Conservation (phyloP, 2,113 vertebrate species). For the human (Homo sapiens) region DNA sequence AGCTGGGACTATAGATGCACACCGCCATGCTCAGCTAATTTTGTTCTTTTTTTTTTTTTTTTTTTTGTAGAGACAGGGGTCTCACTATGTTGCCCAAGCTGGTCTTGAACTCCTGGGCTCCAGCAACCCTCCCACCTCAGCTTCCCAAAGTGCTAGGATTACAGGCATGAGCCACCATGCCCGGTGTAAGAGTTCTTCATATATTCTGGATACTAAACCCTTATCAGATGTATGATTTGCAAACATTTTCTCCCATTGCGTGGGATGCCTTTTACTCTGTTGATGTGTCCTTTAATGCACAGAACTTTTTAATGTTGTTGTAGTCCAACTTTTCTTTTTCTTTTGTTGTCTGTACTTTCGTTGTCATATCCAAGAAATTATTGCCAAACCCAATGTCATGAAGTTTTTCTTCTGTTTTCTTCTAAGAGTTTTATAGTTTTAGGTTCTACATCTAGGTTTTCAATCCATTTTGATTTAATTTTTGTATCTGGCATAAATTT, state of each 20-base stretch:
- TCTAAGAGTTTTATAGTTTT: neutral
- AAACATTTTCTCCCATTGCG: slow-evolving; percentile 1
- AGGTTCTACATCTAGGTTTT: neutral
- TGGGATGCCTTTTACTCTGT: neutral
- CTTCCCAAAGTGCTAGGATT: too few relatives aligned
- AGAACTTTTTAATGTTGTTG: neutral
- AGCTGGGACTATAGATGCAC: too few relatives aligned
- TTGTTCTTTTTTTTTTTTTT: too few relatives aligned
- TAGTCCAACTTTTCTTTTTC: neutral
- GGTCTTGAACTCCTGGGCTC: too few relatives aligned
- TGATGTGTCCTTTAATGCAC: neutral
- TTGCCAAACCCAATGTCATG: neutral
- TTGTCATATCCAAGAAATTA: neutral
- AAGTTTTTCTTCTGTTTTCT: neutral
- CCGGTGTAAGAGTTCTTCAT: neutral
- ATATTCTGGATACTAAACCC: neutral
- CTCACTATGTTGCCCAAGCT: too few relatives aligned
- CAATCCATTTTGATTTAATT: neutral
- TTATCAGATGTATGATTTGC: neutral
- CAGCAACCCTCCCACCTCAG: too few relatives aligned
- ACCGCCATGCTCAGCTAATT: too few relatives aligned
- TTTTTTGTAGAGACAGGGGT: too few relatives aligned
- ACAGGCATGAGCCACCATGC: too few relatives aligned
- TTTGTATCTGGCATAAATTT: neutral
- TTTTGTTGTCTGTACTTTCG: neutral